Evolutionary conservation across 2,888 invertebrate species (phyloP).

Genomic region (Drosophila quinaria): DNA sequence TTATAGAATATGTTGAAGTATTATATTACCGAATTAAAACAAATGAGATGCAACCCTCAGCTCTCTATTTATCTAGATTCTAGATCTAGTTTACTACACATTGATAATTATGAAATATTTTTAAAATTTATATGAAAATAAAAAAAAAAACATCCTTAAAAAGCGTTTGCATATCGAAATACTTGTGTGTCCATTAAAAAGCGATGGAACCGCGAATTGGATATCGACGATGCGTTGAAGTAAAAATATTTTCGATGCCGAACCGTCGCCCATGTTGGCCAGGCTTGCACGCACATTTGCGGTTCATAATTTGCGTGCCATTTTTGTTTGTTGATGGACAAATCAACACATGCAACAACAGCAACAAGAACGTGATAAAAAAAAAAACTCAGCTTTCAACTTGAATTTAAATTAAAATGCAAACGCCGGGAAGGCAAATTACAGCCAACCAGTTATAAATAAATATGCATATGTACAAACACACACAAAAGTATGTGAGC

Average conservation of each 20-base stretch:
- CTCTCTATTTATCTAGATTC: background rate
- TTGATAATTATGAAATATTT: background rate
- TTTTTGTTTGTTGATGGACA: constrained; percentile 81
- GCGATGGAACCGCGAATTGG: constrained; percentile 53
- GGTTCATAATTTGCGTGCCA: constrained; percentile 79
- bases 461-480: constrained; percentile 38
- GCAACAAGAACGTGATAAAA: constrained; percentile 20
- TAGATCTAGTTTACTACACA: background rate
- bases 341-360: constrained; percentile 66
- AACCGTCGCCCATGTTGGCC: constrained; percentile 8
- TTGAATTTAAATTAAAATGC: constrained; percentile 80
- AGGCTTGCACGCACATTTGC: constrained; percentile 72
- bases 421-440: constrained; percentile 61
- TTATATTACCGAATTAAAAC: background rate
- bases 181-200: constrained; percentile 69
- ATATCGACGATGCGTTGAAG: constrained; percentile 34
- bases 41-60: too few species aligned
- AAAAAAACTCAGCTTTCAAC: constrained; percentile 57
- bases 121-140: constrained; percentile 18
- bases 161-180: constrained; percentile 50
- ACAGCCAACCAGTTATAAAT: constrained; percentile 55
- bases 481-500: constrained; percentile 7
- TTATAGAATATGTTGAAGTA: background rate
- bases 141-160: constrained; percentile 37
- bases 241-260: constrained; percentile 26